Conservation (phyloP, 2,888 invertebrate genomes). For the Halocaridina rubra region DNA sequence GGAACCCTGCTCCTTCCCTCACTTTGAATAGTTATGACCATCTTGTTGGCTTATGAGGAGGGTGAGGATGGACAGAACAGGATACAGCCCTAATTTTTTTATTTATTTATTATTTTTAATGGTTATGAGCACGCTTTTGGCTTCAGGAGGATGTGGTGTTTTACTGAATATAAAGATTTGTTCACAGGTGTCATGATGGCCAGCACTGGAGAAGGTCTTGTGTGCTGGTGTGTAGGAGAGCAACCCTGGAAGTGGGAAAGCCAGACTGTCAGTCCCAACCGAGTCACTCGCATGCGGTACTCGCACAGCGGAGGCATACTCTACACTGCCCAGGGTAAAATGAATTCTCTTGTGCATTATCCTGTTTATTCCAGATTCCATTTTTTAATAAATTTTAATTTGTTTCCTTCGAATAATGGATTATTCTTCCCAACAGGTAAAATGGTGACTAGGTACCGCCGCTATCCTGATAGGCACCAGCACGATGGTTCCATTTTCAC, state of each 20-base stretch:
- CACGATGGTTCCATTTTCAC: constrained; percentile 70
- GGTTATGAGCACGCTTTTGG: too few species aligned
- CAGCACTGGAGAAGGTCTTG: constrained; percentile 45
- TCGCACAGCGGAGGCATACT: constrained; percentile 49
- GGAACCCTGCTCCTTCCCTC: too few species aligned
- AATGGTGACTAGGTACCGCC: constrained; percentile 69
- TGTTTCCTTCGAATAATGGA: neutral
- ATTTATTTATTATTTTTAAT: too few species aligned
- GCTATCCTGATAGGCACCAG: constrained; percentile 71
- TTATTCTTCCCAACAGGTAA: constrained; percentile 68
- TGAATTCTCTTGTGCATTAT: too few species aligned
- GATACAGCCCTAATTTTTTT: too few species aligned
- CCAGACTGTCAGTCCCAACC: constrained; percentile 65
- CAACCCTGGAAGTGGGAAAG: constrained; percentile 47
- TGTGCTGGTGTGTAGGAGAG: constrained; percentile 46
- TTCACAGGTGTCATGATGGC: constrained; percentile 44
- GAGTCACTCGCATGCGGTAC: constrained; percentile 67
- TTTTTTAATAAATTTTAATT: too few species aligned
- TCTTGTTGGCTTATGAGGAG: too few species aligned
- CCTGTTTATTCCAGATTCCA: too few species aligned
- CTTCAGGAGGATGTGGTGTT: too few species aligned
- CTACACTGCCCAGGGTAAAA: constrained; percentile 46
- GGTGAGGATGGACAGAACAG: too few species aligned
- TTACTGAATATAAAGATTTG: neutral
- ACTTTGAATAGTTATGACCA: too few species aligned